A percentile compares a stretch with the other conserved stretches of the same genome.
Conservation (phyloP, 2,113 vertebrate species). For the Melanerpes aurifrons region DNA sequence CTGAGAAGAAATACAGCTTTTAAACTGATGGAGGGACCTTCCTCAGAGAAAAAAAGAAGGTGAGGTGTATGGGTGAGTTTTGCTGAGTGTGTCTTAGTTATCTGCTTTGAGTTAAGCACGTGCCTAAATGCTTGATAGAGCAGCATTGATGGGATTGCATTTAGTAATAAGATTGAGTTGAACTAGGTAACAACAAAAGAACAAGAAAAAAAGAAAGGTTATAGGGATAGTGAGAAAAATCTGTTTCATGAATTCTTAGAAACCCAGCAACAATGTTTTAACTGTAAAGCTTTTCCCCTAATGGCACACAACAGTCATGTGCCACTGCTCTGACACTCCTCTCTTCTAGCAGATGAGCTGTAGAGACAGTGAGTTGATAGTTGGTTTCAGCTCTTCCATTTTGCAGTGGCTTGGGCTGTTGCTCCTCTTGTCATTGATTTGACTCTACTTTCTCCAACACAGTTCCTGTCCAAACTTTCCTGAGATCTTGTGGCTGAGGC, state of each 20-base stretch:
- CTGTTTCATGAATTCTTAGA: background rate
- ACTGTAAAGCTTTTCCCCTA: background rate
- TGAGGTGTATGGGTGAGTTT: background rate
- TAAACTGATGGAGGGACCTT: background rate
- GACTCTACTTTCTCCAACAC: background rate
- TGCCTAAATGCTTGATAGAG: conserved; percentile 28
- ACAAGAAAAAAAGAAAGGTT: background rate
- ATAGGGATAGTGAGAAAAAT: background rate
- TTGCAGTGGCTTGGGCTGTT: background rate
- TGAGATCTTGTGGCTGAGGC: background rate
- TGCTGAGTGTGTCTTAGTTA: background rate
- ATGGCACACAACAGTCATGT: background rate
- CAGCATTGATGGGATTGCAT: background rate
- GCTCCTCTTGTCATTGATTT: background rate
- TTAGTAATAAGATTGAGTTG: background rate
- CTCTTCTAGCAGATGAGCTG: background rate
- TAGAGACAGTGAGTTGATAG: background rate
- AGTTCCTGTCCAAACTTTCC: background rate
- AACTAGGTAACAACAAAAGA: background rate
- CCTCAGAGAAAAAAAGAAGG: background rate
- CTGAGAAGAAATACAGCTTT: conserved; percentile 52
- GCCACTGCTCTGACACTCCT: background rate
- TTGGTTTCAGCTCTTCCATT: background rate
- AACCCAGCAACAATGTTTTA: background rate
- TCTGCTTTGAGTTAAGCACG: background rate